A percentile compares a stretch with the other conserved stretches of the same genome.
Conservation (phyloP, 2,797 vertebrate genomes). For the Aulostomus chinensis region DNA sequence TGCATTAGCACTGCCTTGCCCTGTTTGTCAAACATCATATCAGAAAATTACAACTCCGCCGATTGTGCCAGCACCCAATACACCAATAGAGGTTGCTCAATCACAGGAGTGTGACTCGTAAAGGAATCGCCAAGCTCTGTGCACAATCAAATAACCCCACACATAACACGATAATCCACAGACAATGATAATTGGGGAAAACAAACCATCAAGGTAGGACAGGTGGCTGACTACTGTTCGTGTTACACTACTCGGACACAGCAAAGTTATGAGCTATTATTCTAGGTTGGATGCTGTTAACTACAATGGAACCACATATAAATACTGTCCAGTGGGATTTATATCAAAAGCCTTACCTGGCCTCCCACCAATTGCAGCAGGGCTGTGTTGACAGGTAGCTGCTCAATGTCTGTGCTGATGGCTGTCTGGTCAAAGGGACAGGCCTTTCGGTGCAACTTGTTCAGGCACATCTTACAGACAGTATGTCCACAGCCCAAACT, state of each 20-base stretch:
- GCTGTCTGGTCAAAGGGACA: constrained; percentile 99
- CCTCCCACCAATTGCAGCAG: constrained; percentile 96
- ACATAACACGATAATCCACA: background rate
- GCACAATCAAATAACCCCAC: constrained; percentile 5
- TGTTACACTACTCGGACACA: background rate
- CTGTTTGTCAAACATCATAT: constrained; percentile 25
- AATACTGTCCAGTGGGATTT: background rate
- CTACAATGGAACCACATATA: background rate
- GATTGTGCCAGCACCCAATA: no score
- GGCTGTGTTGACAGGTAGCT: constrained; percentile 97
- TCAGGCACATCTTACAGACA: constrained; percentile 99
- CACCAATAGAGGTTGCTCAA: constrained; percentile 38
- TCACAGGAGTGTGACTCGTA: constrained; percentile 40
- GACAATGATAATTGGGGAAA: constrained; percentile 12
- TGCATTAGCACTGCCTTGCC: constrained; percentile 36
- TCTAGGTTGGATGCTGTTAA: background rate
- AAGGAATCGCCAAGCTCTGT: constrained; percentile 24
- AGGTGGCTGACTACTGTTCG: background rate
- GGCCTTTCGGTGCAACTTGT: constrained; percentile 99
- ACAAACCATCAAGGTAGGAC: background rate
- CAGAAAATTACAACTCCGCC: constrained; percentile 6
- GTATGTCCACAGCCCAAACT: constrained; percentile 98
- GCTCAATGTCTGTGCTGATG: constrained; percentile 98
- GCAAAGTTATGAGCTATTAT: background rate
- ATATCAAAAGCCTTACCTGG: constrained; percentile 82